A percentile compares a stretch with the other conserved stretches of the same genome.
phyloP scores from a whole-genome alignment of 2,797 vertebrate genomes.

The Rhabdophis nuchalis region DNA sequence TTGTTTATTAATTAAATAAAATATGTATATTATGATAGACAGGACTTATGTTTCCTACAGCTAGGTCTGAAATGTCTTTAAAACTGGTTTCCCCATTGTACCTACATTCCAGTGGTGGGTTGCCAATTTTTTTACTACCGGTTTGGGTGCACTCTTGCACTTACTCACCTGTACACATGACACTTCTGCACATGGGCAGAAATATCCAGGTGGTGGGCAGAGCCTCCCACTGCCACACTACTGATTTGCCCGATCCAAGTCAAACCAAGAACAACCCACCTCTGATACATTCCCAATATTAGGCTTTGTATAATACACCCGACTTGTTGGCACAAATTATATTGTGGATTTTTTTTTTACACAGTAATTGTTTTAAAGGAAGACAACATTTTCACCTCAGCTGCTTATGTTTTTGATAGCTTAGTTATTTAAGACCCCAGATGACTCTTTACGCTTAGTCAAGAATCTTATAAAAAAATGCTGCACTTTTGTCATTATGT shows the following conservation, averaged over 20 bases:
- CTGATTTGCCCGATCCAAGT: no score
- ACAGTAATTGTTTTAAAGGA: conserved; percentile 26
- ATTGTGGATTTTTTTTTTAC: conserved; percentile 24
- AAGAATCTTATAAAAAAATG: conserved; percentile 47
- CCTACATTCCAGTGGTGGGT: neutral
- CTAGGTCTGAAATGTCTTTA: neutral
- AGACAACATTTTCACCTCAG: neutral
- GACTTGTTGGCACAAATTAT: conserved; percentile 32
- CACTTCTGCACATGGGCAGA: no score
- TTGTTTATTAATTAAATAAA: conserved; percentile 37
- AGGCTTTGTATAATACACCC: conserved; percentile 37
- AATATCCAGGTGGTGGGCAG: no score
- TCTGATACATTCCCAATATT: neutral
- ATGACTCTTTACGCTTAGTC: conserved; percentile 57
- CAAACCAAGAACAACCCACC: no score
- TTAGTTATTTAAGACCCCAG: conserved; percentile 48
- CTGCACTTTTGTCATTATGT: conserved; percentile 15
- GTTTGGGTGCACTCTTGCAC: no score
- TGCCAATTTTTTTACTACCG: no score
- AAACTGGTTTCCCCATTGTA: neutral
- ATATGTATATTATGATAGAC: conserved; percentile 39
- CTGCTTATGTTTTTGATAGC: conserved; percentile 34
- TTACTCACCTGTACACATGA: no score
- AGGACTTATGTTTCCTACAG: neutral
- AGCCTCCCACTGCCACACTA: no score